Base-by-base conservation (phyloP, 1,140 invertebrate species). In the Saccostrea cuccullata region DNA sequence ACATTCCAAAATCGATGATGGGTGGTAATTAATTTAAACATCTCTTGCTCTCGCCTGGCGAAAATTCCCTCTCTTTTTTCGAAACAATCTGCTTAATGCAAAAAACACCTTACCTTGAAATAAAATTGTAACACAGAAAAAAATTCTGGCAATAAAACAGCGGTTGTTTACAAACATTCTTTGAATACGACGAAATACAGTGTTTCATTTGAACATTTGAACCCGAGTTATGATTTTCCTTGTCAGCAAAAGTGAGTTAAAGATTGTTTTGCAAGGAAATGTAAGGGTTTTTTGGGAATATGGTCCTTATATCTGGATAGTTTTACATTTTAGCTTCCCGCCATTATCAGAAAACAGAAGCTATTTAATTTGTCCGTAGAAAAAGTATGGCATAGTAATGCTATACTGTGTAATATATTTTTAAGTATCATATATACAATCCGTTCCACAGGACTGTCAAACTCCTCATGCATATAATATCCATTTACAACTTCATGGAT, bases 121-220 rank as follows among this genome's bases (percentile, higher is more conserved):
- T 77, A 17, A 77, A 77, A 77, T 36, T 77, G 70, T 15, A 77
- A 77, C 70, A 77, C 12, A 73, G n/a, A 26, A 23, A 4, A 13
- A 30, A 64, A 64, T 64, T 15, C 17, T 64, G 13, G 70, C 70
- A 77, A 77, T 77, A 77, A 77, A 77, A 77, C 15, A 13, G 26
- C 26, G 26, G 70, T 30, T 77, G 70, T 30, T 77, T 77, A 77
- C 70, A 77, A 77, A 77, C 26, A 77, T 77, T 77, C 70, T 77
- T 77, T 77, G 26, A 77, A 36, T 26, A 77, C 12, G 26, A 12
- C 23, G 26, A 36, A 77, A 13, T 30, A 30, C 70, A 2, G 26
- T 36, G 15, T 77, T 36, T 30, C 30, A 30, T 36, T 26, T 15
- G 23, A 30, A 36, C 26, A 30, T 77, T 36, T 26, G 30, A 30